Percentiles rank a stretch among this genome's conserved stretches.
Conservation (phyloP, 2,797 vertebrate species). For the Trachops cirrhosus region DNA sequence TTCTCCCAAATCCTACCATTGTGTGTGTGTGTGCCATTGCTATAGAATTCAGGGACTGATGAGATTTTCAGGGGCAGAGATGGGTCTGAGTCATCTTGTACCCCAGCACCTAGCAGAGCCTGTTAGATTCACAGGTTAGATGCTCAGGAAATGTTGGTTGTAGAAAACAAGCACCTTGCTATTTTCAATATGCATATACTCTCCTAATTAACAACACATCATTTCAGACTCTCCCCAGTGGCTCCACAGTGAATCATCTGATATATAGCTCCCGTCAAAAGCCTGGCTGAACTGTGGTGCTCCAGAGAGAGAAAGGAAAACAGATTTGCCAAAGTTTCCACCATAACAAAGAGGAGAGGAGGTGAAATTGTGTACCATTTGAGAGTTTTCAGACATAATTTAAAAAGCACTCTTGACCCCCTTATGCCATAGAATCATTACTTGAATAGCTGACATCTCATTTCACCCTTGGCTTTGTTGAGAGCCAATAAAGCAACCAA, state of each 20-base stretch:
- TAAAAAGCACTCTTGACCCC: background rate
- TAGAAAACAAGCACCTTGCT: background rate
- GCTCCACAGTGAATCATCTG: background rate
- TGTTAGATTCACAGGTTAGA: background rate
- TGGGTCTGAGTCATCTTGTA: background rate
- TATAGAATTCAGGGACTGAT: background rate
- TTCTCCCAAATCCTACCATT: background rate
- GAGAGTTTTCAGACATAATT: background rate
- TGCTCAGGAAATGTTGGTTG: background rate
- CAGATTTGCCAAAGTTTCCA: background rate
- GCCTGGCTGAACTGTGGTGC: background rate
- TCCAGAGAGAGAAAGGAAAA: background rate
- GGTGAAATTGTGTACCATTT: background rate
- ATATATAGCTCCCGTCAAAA: background rate
- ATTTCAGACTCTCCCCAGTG: background rate
- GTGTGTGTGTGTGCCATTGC: background rate
- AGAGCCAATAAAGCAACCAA: background rate
- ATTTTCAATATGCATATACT: background rate
- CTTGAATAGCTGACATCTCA: background rate
- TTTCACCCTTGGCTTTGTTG: background rate
- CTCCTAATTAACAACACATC: background rate
- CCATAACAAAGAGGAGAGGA: background rate
- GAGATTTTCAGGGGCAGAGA: background rate
- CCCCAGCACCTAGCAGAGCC: background rate
- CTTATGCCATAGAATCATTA: background rate